Percentiles rank a stretch among this genome's conserved stretches.
Conservation (phyloP, 2,113 vertebrate species). For the Bettongia penicillata region DNA sequence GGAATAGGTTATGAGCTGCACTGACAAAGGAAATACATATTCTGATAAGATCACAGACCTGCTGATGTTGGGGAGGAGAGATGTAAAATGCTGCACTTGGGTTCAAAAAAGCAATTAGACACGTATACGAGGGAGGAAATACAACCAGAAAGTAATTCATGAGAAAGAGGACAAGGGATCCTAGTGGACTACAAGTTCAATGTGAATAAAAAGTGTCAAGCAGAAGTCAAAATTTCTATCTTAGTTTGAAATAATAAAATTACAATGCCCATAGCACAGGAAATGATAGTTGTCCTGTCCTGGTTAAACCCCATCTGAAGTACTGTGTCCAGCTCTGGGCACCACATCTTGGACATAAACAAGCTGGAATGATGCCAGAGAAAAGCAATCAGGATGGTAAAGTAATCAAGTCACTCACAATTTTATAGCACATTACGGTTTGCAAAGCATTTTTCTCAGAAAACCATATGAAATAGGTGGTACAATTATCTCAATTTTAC, state of each 20-base stretch:
- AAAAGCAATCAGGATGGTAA: not conserved
- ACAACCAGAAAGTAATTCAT: not conserved
- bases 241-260: not conserved
- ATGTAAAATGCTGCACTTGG: not conserved
- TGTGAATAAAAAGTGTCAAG: not conserved
- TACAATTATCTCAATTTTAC: not conserved
- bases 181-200: not conserved
- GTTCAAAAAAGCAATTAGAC: not conserved
- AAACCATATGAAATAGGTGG: not conserved
- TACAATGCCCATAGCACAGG: not conserved
- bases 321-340: not conserved
- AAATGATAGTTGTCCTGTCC: not conserved
- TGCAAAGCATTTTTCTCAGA: not conserved
- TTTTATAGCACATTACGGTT: not conserved
- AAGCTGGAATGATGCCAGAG: not conserved
- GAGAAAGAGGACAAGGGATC: not conserved
- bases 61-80: not conserved
- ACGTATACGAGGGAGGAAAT: not conserved
- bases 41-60: not conserved
- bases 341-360: not conserved
- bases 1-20: not conserved
- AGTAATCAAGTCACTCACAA: not conserved
- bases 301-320: not conserved
- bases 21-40: not conserved
- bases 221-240: not conserved